Conservation (phyloP, 1,140 invertebrate genomes). For the Drosophila malerkotliana region DNA sequence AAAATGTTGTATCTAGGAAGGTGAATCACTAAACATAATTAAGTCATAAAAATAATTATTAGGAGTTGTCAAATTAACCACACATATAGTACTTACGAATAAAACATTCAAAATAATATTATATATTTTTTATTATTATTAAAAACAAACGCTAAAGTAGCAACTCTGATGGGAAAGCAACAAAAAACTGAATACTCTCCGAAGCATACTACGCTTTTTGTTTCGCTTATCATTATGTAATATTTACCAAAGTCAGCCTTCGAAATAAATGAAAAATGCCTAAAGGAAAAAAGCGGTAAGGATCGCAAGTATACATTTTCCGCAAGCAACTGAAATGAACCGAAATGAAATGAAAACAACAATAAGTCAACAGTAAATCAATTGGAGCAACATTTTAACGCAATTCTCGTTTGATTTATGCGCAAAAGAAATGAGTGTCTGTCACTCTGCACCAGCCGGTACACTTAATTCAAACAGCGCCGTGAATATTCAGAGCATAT, state of each 20-base stretch:
- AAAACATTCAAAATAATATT: not conserved
- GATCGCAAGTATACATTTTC: slow-evolving; percentile 29
- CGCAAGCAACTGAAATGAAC: slow-evolving; percentile 5
- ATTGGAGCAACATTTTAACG: slow-evolving; percentile 43
- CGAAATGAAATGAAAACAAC: slow-evolving; percentile 52
- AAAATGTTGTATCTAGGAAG: not conserved
- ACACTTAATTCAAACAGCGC: slow-evolving; percentile 11
- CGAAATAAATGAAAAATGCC: slow-evolving; percentile 34
- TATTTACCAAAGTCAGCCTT: slow-evolving; percentile 35
- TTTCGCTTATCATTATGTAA: slow-evolving; percentile 52
- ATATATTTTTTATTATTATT: not conserved
- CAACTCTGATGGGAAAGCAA: not conserved
- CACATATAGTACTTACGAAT: not conserved
- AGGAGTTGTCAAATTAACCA: too few species aligned
- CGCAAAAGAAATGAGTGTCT: slow-evolving; percentile 8
- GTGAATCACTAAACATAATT: not conserved
- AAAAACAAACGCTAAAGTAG: not conserved
- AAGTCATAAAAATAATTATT: too few species aligned
- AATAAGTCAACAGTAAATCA: slow-evolving; percentile 68
- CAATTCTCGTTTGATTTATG: slow-evolving; percentile 46
- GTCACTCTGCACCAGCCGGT: slow-evolving; percentile 17
- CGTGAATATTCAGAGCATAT: slow-evolving; percentile 3
- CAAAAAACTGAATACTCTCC: slow-evolving; percentile 10
- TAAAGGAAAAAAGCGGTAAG: slow-evolving; percentile 2
- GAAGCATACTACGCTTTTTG: slow-evolving; percentile 49